These are phyloP conservation scores for Alexandromys fortis DNA, from an alignment of 2,113 vertebrate genomes.

Conservation along the genomic window DNA sequence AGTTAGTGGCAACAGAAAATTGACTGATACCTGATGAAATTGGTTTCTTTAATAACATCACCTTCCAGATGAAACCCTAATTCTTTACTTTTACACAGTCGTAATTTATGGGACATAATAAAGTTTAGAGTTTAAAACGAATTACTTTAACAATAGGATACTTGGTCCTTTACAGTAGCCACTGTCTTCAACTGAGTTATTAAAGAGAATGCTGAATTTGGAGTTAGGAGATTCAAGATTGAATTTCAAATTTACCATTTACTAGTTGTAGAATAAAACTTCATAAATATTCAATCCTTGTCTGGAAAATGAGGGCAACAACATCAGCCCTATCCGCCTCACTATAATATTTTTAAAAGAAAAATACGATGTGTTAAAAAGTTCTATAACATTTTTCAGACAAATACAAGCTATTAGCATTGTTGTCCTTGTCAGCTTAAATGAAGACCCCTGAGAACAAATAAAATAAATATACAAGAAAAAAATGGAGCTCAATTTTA, in stretches of 20 bases:
- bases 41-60: conserved; percentile 21
- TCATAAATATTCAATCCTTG: neutral
- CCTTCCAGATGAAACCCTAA: neutral
- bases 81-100: neutral
- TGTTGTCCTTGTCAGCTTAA: neutral
- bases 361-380: neutral
- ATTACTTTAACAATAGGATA: neutral
- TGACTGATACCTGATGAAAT: neutral
- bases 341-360: neutral
- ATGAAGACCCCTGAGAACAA: neutral
- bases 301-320: neutral
- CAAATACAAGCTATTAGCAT: neutral
- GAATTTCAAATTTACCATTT: conserved; percentile 9
- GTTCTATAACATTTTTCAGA: conserved; percentile 13
- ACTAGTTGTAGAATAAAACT: neutral
- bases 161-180: neutral
- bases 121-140: conserved; percentile 43
- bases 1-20: neutral
- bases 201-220: neutral
- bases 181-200: neutral
- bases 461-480: neutral
- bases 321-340: neutral
- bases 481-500: neutral
- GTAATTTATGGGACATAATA: neutral
- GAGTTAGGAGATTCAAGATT: neutral